Evolutionary conservation across 2,113 vertebrate genomes (phyloP).

Genomic region (Fregetta grallaria): DNA sequence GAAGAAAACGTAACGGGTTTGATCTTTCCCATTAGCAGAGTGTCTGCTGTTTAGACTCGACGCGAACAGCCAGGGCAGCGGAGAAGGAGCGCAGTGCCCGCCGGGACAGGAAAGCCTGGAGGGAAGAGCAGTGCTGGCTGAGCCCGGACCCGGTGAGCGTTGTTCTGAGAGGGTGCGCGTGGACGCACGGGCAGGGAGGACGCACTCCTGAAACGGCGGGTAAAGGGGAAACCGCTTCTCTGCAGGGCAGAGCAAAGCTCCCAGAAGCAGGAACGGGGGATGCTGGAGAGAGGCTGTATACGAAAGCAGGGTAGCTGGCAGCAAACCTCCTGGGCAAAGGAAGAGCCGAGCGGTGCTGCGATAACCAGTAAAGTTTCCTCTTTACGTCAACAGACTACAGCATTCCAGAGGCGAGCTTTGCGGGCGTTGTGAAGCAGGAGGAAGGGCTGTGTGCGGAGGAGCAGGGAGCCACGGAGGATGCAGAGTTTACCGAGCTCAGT

Average conservation of each 20-base stretch:
- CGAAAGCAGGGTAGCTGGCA: neutral
- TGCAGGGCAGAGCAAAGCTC: neutral
- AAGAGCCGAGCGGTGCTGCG: neutral
- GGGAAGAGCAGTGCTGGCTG: neutral
- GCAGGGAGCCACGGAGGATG: neutral
- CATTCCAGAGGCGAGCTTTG: neutral
- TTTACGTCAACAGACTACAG: neutral
- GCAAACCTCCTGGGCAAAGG: no score
- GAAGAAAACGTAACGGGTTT: neutral
- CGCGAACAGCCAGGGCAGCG: neutral
- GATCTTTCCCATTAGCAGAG: neutral
- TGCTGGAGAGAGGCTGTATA: neutral
- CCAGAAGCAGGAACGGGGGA: neutral
- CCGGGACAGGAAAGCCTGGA: neutral
- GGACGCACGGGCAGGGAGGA: neutral
- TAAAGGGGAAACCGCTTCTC: neutral
- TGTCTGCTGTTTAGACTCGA: neutral
- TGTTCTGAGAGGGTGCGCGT: neutral
- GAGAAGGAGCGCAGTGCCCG: rapidly evolving
- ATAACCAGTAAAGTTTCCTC: neutral
- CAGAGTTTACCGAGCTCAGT: neutral
- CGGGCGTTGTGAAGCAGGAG: neutral
- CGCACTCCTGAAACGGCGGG: rapidly evolving
- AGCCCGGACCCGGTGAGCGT: neutral
- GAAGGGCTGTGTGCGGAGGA: neutral